Conservation (phyloP, 1,140 invertebrate genomes). For the Hycleus phaleratus region DNA sequence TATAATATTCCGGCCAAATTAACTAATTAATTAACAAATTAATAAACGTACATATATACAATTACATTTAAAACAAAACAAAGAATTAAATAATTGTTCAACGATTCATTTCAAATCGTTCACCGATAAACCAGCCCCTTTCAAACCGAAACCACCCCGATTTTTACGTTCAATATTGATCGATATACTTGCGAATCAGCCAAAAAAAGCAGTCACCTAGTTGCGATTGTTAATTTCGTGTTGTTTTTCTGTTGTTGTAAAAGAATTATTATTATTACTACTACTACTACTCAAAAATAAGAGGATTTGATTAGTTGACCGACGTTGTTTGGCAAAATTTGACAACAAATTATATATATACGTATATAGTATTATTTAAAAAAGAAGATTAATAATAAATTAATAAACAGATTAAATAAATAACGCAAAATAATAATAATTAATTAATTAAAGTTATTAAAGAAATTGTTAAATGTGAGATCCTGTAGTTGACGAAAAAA, state of each 20-base stretch:
- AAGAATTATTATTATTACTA: not conserved
- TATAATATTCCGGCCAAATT: constrained; percentile 8
- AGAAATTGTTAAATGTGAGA: constrained; percentile 33
- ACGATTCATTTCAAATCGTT: too few species aligned
- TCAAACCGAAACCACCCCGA: too few species aligned
- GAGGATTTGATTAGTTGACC: constrained; percentile 5
- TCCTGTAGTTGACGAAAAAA: constrained; percentile 25
- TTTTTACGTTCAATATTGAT: too few species aligned
- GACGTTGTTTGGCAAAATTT: constrained; percentile 9
- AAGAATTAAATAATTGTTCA: too few species aligned
- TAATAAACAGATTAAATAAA: not conserved
- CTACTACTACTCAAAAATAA: too few species aligned
- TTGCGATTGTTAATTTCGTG: constrained; percentile 10
- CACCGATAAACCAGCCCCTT: too few species aligned
- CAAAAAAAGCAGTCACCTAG: constrained; percentile 26
- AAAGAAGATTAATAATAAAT: not conserved
- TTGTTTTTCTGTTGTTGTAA: constrained; percentile 6
- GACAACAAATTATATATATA: not conserved
- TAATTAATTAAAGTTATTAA: constrained; percentile 2
- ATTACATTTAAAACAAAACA: too few species aligned
- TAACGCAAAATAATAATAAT: not conserved
- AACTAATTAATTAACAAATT: not conserved
- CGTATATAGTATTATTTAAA: constrained; percentile 2
- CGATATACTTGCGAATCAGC: constrained; percentile 32
- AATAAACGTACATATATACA: too few species aligned